phyloP scores from a whole-genome alignment of 1,140 invertebrate species.

The Spodoptera litura region DNA sequence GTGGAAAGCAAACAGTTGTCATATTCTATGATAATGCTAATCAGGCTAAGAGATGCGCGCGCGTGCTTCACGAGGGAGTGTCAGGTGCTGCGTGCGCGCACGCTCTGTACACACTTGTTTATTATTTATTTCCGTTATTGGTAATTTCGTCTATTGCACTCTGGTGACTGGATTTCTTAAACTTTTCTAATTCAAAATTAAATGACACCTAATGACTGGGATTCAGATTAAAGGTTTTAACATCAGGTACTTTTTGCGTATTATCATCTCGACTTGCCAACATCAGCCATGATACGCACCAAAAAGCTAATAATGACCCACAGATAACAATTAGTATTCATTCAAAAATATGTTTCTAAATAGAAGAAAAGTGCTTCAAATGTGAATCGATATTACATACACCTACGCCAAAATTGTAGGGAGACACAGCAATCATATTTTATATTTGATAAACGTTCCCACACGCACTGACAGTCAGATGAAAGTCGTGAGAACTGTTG shows the following conservation, averaged over 20 bases:
- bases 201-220: too few relatives aligned
- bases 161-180: background rate
- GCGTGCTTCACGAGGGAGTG: constrained; percentile 39
- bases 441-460: constrained; percentile 10
- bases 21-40: constrained; percentile 33
- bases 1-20: constrained; percentile 29
- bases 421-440: background rate
- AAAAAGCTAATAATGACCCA: too few relatives aligned
- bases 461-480: background rate
- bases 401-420: background rate
- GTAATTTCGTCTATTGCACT: background rate
- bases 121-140: constrained; percentile 23
- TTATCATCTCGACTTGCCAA: too few relatives aligned
- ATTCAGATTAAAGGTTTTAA: too few relatives aligned
- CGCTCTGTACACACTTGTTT: background rate
- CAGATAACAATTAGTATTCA: too few relatives aligned
- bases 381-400: background rate
- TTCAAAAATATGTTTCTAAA: too few relatives aligned
- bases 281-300: too few relatives aligned
- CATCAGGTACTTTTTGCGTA: too few relatives aligned
- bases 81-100: constrained; percentile 30
- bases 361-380: background rate
- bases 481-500: constrained; percentile 18
- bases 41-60: constrained; percentile 39
- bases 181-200: background rate